A percentile compares a stretch with the other conserved stretches of the same genome.
These are phyloP conservation scores for Eustalomyia histrio DNA, from an alignment of 2,888 invertebrate species.

Conservation along the genomic window DNA sequence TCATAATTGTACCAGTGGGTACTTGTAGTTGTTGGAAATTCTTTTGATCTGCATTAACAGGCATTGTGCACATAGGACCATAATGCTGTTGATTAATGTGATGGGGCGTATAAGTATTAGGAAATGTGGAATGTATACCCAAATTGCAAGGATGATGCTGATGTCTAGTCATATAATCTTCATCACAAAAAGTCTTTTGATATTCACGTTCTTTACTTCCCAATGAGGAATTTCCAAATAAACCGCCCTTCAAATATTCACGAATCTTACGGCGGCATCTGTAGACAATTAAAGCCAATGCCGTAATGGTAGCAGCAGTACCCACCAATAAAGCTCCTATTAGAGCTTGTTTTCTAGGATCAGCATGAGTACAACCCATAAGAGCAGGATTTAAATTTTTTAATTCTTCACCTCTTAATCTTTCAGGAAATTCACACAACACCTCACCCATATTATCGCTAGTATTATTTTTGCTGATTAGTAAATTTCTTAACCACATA, in stretches of 20 bases:
- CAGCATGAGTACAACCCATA: slow-evolving; percentile 89
- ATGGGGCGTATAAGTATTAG: slow-evolving; percentile 76
- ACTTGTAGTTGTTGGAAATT: slow-evolving; percentile 78
- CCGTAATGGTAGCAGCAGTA: slow-evolving; percentile 86
- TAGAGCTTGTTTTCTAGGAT: slow-evolving; percentile 89
- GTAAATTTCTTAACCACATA: slow-evolving; percentile 88
- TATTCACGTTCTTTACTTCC: slow-evolving; percentile 91
- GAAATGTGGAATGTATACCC: slow-evolving; percentile 78
- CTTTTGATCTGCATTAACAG: slow-evolving; percentile 85
- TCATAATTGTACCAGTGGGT: slow-evolving; percentile 76
- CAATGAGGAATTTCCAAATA: slow-evolving; percentile 78
- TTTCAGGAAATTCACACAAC: slow-evolving; percentile 87
- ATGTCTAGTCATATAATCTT: slow-evolving; percentile 85
- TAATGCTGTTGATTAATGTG: slow-evolving; percentile 78
- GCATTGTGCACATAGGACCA: slow-evolving; percentile 84
- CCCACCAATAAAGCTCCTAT: slow-evolving; percentile 88
- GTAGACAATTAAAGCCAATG: slow-evolving; percentile 87
- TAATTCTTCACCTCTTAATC: slow-evolving; percentile 86
- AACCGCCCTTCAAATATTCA: slow-evolving; percentile 87
- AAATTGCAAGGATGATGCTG: slow-evolving; percentile 79
- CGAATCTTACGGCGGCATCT: slow-evolving; percentile 89
- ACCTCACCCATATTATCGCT: slow-evolving; percentile 79
- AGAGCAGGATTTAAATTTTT: slow-evolving; percentile 87
- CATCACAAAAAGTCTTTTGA: slow-evolving; percentile 93
- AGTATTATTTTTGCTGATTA: slow-evolving; percentile 78